These are phyloP conservation scores for Drosophila chauvacae DNA, from an alignment of 1,140 invertebrate species.

Conservation along the genomic window DNA sequence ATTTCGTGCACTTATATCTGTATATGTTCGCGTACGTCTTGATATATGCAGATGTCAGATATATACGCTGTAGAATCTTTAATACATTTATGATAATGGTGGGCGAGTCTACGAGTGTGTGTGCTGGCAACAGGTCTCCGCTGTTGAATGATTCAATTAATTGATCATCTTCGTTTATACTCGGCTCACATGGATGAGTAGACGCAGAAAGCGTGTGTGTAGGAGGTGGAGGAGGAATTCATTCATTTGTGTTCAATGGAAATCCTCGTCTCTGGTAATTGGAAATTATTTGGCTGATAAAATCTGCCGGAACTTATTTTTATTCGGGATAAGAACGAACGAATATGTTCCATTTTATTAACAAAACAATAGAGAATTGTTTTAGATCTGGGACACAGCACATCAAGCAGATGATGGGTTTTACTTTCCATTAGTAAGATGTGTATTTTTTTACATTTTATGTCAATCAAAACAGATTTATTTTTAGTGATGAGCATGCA, in stretches of 20 bases:
- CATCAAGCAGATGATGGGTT: conserved; percentile 3
- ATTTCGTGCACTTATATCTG: conserved; percentile 15
- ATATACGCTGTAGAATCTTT: conserved; percentile 23
- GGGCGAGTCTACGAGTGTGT: conserved; percentile 11
- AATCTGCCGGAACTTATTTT: conserved; percentile 29
- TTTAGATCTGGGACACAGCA: neutral
- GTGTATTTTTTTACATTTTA: conserved; percentile 23
- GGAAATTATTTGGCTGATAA: conserved; percentile 11
- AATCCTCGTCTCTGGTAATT: conserved; percentile 35
- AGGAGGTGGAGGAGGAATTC: conserved; percentile 34
- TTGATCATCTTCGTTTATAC: conserved; percentile 76
- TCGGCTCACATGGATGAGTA: conserved; percentile 71
- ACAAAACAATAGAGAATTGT: neutral
- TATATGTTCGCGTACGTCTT: neutral
- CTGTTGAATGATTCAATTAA: conserved; percentile 80
- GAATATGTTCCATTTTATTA: neutral
- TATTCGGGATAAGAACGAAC: neutral
- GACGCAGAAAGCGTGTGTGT: conserved; percentile 34
- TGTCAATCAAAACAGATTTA: conserved; percentile 47
- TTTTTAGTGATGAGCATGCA: conserved; percentile 42
- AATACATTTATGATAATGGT: conserved; percentile 24
- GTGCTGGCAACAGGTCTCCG: conserved; percentile 75
- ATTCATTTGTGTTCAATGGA: conserved; percentile 55
- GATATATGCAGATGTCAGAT: conserved; percentile 28
- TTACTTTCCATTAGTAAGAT: conserved; percentile 14